These are phyloP conservation scores for Agrenia bidenticulata DNA, from an alignment of 2,888 invertebrate genomes.

Conservation along the genomic window DNA sequence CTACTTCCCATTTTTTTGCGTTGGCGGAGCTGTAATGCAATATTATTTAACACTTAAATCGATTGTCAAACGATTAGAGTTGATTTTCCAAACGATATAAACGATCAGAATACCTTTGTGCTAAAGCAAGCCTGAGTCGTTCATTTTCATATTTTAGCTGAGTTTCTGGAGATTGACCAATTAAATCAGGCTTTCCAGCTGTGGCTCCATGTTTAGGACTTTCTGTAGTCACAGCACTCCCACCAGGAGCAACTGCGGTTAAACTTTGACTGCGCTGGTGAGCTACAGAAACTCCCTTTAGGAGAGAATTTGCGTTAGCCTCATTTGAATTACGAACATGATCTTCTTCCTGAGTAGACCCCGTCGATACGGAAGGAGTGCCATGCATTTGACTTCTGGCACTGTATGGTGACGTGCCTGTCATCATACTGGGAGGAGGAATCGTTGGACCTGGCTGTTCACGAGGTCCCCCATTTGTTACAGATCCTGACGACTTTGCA, in stretches of 20 bases:
- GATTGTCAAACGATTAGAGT: not conserved
- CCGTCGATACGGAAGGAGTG: constrained; percentile 14
- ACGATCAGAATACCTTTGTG: constrained; percentile 96
- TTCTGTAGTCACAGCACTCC: constrained; percentile 39
- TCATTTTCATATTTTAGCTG: constrained; percentile 97
- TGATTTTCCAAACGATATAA: not conserved
- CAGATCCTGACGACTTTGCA: constrained; percentile 57
- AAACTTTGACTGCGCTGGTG: constrained; percentile 58
- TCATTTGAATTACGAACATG: constrained; percentile 48
- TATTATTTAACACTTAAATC: constrained; percentile 3
- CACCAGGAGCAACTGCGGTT: constrained; percentile 54
- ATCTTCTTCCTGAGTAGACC: constrained; percentile 36
- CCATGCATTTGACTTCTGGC: constrained; percentile 41
- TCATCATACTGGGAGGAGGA: constrained; percentile 41
- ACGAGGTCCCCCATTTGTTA: constrained; percentile 59
- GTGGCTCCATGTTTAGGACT: constrained; percentile 52
- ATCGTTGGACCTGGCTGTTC: constrained; percentile 37
- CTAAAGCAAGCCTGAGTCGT: constrained; percentile 87
- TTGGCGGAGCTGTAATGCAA: constrained; percentile 78
- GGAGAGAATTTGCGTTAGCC: constrained; percentile 50
- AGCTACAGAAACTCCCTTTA: constrained; percentile 54
- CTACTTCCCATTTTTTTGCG: constrained; percentile 98
- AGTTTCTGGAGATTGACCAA: constrained; percentile 65
- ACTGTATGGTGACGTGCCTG: constrained; percentile 40
- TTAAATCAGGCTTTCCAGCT: constrained; percentile 42